Evolutionary conservation across 2,888 invertebrate genomes (phyloP).

Genomic region (Geotrupes spiniger): DNA sequence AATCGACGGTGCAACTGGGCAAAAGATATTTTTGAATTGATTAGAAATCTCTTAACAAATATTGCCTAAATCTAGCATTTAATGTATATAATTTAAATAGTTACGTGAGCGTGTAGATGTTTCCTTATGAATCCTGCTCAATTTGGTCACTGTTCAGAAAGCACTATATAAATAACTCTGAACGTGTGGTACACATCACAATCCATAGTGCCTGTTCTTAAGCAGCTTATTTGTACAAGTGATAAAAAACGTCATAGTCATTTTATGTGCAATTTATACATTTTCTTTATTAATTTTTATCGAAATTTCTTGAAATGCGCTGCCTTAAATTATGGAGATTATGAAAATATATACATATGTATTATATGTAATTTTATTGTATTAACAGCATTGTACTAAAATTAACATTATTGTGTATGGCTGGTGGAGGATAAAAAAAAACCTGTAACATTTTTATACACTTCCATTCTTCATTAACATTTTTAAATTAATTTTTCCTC

Average conservation of each 20-base stretch:
- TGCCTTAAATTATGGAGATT: constrained; percentile 24
- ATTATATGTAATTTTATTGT: constrained; percentile 6
- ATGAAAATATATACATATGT: constrained; percentile 9
- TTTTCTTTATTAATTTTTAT: constrained; percentile 18
- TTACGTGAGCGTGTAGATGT: constrained; percentile 12
- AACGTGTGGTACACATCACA: constrained; percentile 37
- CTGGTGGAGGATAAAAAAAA: constrained; percentile 4
- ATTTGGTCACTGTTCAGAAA: constrained; percentile 21
- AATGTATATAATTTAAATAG: constrained; percentile 9
- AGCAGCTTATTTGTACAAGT: constrained; percentile 28
- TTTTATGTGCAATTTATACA: constrained; percentile 41
- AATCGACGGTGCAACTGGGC: too few relatives aligned
- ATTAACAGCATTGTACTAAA: constrained; percentile 7
- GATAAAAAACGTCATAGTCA: constrained; percentile 38
- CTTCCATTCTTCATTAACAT: not conserved
- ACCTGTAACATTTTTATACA: constrained; percentile 1
- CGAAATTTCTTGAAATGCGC: constrained; percentile 24
- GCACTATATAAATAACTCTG: constrained; percentile 20
- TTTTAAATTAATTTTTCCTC: not conserved
- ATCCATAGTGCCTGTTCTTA: constrained; percentile 45
- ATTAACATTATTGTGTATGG: constrained; percentile 7
- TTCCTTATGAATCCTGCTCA: constrained; percentile 17
- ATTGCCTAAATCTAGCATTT: not conserved
- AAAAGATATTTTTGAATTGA: too few relatives aligned
- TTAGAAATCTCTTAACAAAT: too few relatives aligned